Evolutionary conservation across 2,797 vertebrate genomes (phyloP).

Genomic region (Tokudaia muenninki): DNA sequence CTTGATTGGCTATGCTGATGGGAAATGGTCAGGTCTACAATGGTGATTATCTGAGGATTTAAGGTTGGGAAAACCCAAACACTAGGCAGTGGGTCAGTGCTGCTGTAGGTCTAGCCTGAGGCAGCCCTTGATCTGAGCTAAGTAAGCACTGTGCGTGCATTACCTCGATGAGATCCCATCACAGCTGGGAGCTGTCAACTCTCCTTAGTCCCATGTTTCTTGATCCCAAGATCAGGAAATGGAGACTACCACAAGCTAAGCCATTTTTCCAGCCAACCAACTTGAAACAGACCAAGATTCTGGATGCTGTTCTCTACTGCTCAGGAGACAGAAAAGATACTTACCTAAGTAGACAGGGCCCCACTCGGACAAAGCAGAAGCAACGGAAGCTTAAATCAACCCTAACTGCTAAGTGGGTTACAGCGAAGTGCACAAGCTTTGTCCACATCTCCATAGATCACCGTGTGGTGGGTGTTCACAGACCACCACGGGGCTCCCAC

Average conservation of each 20-base stretch:
- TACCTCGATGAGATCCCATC: slow-evolving; percentile 35
- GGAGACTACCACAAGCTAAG: not conserved
- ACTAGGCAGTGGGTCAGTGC: not conserved
- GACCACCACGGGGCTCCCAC: not conserved
- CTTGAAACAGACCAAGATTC: not conserved
- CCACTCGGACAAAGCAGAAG: not conserved
- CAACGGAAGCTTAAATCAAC: not conserved
- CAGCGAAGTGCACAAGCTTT: not conserved
- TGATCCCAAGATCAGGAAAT: slow-evolving; percentile 10
- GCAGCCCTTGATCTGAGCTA: not conserved
- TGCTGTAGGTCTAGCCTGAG: slow-evolving; percentile 8
- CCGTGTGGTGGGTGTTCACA: not conserved
- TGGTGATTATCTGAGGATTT: not conserved
- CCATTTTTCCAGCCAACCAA: not conserved
- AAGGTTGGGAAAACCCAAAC: not conserved
- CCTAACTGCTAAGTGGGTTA: not conserved
- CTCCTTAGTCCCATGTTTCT: not conserved
- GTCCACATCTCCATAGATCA: not conserved
- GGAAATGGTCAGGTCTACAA: not conserved
- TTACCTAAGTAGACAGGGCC: not conserved
- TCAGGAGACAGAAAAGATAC: not conserved
- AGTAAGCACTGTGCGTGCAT: not conserved
- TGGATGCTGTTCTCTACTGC: not conserved
- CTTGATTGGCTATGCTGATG: not conserved
- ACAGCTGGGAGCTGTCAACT: not conserved